Conservation (phyloP, 1,140 invertebrate genomes). For the Pseudomyrmex dendroicus region DNA sequence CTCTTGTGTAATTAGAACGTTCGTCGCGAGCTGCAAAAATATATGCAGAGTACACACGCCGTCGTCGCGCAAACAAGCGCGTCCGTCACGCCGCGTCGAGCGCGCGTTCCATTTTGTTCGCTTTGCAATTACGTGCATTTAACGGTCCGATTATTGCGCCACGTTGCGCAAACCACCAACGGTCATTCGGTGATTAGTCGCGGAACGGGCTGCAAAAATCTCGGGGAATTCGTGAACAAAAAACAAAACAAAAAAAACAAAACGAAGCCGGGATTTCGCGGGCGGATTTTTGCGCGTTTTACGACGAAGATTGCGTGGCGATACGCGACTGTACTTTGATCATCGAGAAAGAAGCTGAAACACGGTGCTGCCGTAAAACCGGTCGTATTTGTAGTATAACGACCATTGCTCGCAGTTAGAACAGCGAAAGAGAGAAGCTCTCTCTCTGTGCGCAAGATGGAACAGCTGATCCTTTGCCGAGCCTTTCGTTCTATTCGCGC, state of each 20-base stretch:
- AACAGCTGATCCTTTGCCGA: no score
- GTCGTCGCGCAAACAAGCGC: background rate
- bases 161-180: background rate
- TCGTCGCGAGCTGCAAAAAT: background rate
- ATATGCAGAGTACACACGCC: background rate
- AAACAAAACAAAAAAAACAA: no score
- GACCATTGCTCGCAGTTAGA: no score
- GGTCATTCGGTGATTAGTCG: background rate
- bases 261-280: background rate
- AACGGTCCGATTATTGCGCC: background rate
- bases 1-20: no score
- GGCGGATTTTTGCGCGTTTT: slow-evolving; percentile 16
- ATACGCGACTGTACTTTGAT: background rate
- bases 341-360: background rate
- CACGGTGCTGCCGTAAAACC: no score
- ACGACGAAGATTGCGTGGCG: background rate
- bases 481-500: background rate
- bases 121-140: slow-evolving; percentile 11
- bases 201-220: background rate
- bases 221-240: slow-evolving; percentile 2
- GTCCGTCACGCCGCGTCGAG: background rate
- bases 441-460: no score
- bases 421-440: no score
- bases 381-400: no score
- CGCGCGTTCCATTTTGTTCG: background rate